phyloP scores from a whole-genome alignment of 1,140 invertebrate genomes.

The Cecropterus lyciades region DNA sequence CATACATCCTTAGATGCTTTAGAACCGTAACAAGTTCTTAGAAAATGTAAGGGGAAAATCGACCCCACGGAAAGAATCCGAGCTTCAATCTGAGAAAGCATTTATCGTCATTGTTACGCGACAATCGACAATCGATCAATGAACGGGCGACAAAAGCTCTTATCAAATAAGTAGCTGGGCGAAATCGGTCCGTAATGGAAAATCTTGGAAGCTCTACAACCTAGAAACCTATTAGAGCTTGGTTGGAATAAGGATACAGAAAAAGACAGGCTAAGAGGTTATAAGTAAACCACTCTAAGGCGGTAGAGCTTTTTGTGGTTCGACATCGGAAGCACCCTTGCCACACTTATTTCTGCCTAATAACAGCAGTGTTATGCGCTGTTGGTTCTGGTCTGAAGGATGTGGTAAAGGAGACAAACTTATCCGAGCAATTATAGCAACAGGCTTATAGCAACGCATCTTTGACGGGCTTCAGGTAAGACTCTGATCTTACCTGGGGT shows the following conservation, averaged over 20 bases:
- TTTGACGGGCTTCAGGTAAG: too few relatives aligned
- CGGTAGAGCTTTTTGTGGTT: too few relatives aligned
- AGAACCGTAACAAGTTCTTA: conserved; percentile 21
- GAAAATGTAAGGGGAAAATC: conserved; percentile 45
- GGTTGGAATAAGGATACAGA: not conserved
- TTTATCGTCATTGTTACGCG: conserved; percentile 68
- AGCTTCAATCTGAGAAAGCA: conserved; percentile 66
- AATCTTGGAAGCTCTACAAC: conserved; percentile 28
- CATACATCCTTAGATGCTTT: conserved; percentile 7
- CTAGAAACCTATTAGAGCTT: conserved; percentile 7
- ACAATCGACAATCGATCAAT: conserved; percentile 69
- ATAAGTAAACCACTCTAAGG: too few relatives aligned
- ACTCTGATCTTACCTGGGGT: too few relatives aligned
- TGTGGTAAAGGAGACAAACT: too few relatives aligned
- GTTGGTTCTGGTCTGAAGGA: too few relatives aligned
- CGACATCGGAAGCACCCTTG: too few relatives aligned
- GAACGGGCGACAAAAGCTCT: conserved; percentile 59
- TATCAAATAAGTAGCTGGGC: conserved; percentile 50
- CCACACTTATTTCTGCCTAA: too few relatives aligned
- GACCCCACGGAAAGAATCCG: conserved; percentile 54
- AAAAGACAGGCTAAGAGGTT: not conserved
- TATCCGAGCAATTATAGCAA: too few relatives aligned
- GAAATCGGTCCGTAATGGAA: conserved; percentile 34
- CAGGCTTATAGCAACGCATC: too few relatives aligned
- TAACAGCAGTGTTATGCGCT: too few relatives aligned